Conservation (phyloP, 2,797 vertebrate genomes). For the Neoniphon sammara region DNA sequence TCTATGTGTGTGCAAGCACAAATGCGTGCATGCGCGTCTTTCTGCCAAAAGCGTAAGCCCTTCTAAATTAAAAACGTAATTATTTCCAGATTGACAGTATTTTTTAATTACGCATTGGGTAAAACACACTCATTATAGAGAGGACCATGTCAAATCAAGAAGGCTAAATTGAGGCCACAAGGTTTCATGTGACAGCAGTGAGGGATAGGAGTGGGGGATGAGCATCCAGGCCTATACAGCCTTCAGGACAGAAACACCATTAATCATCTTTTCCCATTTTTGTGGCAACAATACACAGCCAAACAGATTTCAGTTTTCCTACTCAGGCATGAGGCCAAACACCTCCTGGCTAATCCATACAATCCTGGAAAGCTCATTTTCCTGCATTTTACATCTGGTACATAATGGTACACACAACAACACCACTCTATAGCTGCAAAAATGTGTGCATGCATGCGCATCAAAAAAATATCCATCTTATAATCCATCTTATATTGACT, state of each 20-base stretch:
- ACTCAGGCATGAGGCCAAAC: conserved; percentile 54
- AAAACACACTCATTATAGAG: conserved; percentile 21
- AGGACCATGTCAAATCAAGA: conserved; percentile 21
- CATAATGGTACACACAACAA: background rate
- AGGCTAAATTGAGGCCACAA: conserved; percentile 29
- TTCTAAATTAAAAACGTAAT: background rate
- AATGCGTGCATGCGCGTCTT: background rate
- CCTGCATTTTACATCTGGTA: conserved; percentile 44
- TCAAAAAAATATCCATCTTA: conserved; percentile 15
- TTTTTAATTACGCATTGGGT: conserved; percentile 34
- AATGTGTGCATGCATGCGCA: conserved; percentile 17
- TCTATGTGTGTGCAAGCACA: no score
- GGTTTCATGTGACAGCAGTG: conserved; percentile 29
- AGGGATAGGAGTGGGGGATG: conserved; percentile 10
- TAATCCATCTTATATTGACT: no score
- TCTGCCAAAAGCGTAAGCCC: background rate
- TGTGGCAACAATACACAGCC: conserved; percentile 43
- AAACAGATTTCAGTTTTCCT: conserved; percentile 62
- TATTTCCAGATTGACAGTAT: conserved; percentile 27
- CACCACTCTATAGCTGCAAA: background rate
- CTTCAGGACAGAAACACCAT: conserved; percentile 38
- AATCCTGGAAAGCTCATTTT: conserved; percentile 72
- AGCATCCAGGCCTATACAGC: background rate
- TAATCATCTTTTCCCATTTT: conserved; percentile 51
- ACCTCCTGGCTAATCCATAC: conserved; percentile 58